Evolutionary conservation across 2,888 invertebrate species (phyloP).

Genomic region (Amphiduros pacificus): DNA sequence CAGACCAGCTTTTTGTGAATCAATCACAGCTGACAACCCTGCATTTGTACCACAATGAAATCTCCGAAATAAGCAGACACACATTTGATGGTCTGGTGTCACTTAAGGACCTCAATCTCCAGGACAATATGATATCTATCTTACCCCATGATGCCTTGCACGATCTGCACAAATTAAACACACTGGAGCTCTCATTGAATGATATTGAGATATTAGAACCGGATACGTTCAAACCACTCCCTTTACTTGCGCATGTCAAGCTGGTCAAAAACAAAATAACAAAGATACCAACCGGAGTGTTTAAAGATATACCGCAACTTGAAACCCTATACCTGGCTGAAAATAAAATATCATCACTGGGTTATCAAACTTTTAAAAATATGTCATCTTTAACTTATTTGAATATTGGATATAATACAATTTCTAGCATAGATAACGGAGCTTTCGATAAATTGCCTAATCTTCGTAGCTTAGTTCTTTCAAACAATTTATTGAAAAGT

Average conservation of each 20-base stretch:
- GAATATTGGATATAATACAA: constrained; percentile 19
- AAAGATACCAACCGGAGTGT: constrained; percentile 16
- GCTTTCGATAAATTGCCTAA: constrained; percentile 19
- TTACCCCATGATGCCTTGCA: constrained; percentile 15
- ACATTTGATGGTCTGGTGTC: constrained; percentile 16
- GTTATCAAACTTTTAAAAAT: constrained; percentile 13
- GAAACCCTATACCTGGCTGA: constrained; percentile 21
- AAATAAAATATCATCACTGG: constrained; percentile 11
- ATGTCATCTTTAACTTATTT: constrained; percentile 18
- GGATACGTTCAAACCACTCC: constrained; percentile 8
- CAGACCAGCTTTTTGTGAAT: constrained; percentile 10
- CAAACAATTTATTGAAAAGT: constrained; percentile 12
- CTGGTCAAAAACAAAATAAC: constrained; percentile 18
- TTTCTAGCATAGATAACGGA: constrained; percentile 6
- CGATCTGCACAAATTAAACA: not conserved
- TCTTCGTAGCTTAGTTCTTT: constrained; percentile 13
- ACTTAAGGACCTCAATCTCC: constrained; percentile 22
- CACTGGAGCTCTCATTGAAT: constrained; percentile 23
- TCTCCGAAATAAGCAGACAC: constrained; percentile 1
- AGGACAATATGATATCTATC: constrained; percentile 20
- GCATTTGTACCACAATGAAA: constrained; percentile 25
- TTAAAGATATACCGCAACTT: constrained; percentile 6
- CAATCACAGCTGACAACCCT: constrained; percentile 12
- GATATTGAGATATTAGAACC: constrained; percentile 16
- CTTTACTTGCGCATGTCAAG: constrained; percentile 13